Evolutionary conservation across 2,888 invertebrate species (phyloP).

Genomic region (Colletes collaris): DNA sequence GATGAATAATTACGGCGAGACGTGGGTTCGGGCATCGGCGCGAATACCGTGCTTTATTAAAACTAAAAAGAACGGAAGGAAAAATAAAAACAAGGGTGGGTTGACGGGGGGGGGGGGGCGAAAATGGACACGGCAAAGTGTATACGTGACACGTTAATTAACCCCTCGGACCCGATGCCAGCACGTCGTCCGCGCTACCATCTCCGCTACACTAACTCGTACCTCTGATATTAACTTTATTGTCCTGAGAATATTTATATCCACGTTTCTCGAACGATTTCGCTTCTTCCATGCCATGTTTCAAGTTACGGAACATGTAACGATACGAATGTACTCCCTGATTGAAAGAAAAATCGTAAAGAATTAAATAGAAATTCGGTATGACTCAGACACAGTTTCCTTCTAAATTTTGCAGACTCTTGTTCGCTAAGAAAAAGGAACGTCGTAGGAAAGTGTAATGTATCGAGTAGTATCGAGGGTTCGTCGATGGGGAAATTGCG

Average conservation of each 20-base stretch:
- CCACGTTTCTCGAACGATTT: too few species aligned
- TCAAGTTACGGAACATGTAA: too few species aligned
- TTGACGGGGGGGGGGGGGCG: neutral
- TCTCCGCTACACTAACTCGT: too few species aligned
- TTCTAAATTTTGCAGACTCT: too few species aligned
- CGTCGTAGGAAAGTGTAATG: conserved; percentile 11
- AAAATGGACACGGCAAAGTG: conserved; percentile 13
- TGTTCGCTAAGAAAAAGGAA: neutral
- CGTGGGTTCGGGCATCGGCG: neutral
- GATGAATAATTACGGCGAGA: conserved; percentile 20
- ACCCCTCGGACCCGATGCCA: conserved; percentile 8
- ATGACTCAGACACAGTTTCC: too few species aligned
- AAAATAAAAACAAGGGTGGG: neutral
- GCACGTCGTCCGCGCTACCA: too few species aligned
- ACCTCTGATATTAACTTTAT: too few species aligned
- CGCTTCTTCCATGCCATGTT: too few species aligned
- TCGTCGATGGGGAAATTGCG: conserved; percentile 32
- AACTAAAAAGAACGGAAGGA: neutral
- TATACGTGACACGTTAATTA: conserved; percentile 52
- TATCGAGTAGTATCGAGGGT: conserved; percentile 36
- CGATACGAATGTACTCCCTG: too few species aligned
- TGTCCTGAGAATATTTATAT: too few species aligned
- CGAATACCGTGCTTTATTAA: conserved; percentile 16
- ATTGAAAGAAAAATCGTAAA: too few species aligned
- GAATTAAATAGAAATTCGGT: too few species aligned